Conservation (phyloP, 1,140 invertebrate species). For the Nasonia giraulti region DNA sequence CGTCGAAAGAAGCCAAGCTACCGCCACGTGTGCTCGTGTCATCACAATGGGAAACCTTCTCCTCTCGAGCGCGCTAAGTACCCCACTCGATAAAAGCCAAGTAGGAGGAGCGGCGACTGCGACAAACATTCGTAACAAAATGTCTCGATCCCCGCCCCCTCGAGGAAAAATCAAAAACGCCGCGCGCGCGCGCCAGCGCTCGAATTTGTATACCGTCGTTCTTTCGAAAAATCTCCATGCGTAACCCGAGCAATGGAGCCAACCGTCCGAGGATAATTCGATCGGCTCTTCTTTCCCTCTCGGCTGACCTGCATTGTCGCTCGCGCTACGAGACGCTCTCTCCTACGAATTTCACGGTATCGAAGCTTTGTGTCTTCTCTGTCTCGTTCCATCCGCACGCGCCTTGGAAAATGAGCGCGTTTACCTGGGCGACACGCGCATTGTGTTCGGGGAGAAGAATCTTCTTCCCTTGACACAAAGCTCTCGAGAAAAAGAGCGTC, state of each 20-base stretch:
- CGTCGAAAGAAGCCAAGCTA: no score
- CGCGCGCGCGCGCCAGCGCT: background rate
- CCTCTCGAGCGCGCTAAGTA: background rate
- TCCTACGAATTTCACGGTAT: background rate
- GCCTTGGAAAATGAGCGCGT: constrained; percentile 19
- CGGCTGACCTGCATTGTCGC: constrained; percentile 57
- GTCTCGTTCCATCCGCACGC: constrained; percentile 33
- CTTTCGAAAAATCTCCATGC: background rate
- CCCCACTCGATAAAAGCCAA: background rate
- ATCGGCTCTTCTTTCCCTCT: constrained; percentile 58
- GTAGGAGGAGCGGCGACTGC: background rate
- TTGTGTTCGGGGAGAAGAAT: constrained; percentile 14
- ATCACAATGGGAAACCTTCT: background rate
- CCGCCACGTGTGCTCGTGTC: no score
- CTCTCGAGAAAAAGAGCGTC: background rate
- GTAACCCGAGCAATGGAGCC: constrained; percentile 52
- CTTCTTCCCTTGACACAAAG: background rate
- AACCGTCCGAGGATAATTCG: constrained; percentile 70
- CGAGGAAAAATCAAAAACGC: background rate
- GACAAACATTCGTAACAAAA: background rate
- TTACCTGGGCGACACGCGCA: constrained; percentile 28
- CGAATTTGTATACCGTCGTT: constrained; percentile 35
- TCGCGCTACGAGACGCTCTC: constrained; percentile 39
- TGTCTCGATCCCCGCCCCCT: background rate
- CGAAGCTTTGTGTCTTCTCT: constrained; percentile 22